Evolutionary conservation across 2,113 vertebrate species (phyloP), one percentile per base, ranked within the genome.

Genomic region (Circaetus gallicus): DNA sequence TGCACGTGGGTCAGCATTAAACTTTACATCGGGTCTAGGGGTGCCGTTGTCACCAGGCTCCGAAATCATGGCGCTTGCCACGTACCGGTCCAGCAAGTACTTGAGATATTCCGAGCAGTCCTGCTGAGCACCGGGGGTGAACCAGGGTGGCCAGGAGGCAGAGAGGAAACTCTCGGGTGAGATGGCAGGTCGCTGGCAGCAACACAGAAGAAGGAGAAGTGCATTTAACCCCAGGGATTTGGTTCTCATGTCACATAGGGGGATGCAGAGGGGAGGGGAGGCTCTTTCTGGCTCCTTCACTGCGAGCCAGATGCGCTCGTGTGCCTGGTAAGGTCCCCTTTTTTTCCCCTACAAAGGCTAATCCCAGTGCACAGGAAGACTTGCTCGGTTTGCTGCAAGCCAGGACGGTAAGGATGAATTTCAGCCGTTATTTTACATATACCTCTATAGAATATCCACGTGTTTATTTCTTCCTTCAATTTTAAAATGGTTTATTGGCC

Each of bases 51-150:
- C 49, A 82, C 52, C 32, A 10, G 25, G 50, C 50, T 88, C 50
- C 1, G 0, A 56, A 89, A 38, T 29, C 42, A 32, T 0, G 0
- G 13, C 1, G 1, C 40, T 42, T 31, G 0, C 70, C 78, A 93
- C 98, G 3, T 96, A 99, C 98, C 98, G 95, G 96, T 98, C 98
- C 69, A 99, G 97, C 76, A 99, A 91, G 77, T 99, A 99, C 90
- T 99, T 99, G 81, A 99, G 98, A 73, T 99, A 99, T 84, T 99
- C 98, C 0, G 98, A 99, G 94, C 98, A 99, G 97, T 99, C 98
- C 91, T 99, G 98, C 95, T 99, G 98, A 66, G 98, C 98, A 3
- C 98, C 98, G 0, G 98, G 98, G 24, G 97, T 98, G 95, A 99
- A 99, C 98, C 98, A 99, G 52, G 98, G 98, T 1, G 98, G 98